phyloP scores from a whole-genome alignment of 1,140 invertebrate genomes.

The Euwallacea fornicatus region DNA sequence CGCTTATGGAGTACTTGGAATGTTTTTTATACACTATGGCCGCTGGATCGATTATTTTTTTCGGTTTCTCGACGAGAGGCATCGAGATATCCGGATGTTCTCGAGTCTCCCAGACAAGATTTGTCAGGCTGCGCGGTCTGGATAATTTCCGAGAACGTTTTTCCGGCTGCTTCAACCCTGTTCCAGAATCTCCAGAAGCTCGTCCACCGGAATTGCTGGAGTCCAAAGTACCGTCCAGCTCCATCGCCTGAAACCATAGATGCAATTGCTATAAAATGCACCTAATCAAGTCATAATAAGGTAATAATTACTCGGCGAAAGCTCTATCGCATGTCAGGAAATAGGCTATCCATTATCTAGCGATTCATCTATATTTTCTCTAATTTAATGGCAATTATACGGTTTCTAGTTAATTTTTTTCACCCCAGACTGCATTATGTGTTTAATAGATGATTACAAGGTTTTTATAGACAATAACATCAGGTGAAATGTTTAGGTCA shows the following conservation, averaged over 20 bases:
- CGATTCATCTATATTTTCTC: too few relatives aligned
- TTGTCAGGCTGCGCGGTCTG: conserved; percentile 79
- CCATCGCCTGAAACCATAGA: conserved; percentile 64
- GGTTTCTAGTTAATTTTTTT: too few relatives aligned
- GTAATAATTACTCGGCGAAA: neutral
- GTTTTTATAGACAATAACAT: too few relatives aligned
- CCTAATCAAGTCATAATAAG: neutral
- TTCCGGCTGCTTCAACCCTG: conserved; percentile 76
- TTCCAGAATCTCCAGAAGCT: conserved; percentile 77
- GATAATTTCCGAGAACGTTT: conserved; percentile 76
- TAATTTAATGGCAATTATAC: too few relatives aligned
- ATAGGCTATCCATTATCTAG: too few relatives aligned
- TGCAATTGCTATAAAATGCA: too few relatives aligned
- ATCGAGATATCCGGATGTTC: conserved; percentile 53
- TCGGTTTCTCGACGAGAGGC: conserved; percentile 49
- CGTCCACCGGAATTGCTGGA: conserved; percentile 85
- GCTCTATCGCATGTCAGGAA: too few relatives aligned
- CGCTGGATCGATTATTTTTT: conserved; percentile 47
- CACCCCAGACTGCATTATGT: too few relatives aligned
- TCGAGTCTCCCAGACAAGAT: conserved; percentile 73
- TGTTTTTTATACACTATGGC: conserved; percentile 51
- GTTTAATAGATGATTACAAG: too few relatives aligned
- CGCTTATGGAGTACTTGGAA: conserved; percentile 49
- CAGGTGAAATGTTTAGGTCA: too few relatives aligned
- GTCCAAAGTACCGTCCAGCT: conserved; percentile 77